Conservation (phyloP, 2,797 vertebrate species). For the Melanogrammus aeglefinus region DNA sequence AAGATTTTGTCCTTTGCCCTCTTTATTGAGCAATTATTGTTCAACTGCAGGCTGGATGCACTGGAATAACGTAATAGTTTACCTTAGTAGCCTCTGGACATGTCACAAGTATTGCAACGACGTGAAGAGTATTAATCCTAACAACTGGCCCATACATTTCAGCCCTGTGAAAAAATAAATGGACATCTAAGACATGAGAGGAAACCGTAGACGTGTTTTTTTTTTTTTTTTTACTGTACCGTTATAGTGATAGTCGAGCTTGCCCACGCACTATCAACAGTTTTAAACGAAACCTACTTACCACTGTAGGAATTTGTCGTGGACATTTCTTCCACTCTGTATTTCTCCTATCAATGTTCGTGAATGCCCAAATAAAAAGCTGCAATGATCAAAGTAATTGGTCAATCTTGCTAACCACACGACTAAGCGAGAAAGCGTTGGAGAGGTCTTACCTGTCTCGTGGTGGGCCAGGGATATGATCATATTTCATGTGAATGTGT, state of each 20-base stretch:
- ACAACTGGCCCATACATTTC: constrained; percentile 78
- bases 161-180: constrained; percentile 64
- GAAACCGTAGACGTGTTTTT: too few species aligned
- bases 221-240: background rate
- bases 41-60: background rate
- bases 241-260: background rate
- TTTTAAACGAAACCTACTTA: constrained; percentile 19
- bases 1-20: background rate
- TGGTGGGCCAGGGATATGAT: constrained; percentile 85
- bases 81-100: constrained; percentile 88
- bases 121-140: constrained; percentile 76
- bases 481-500: constrained; percentile 78
- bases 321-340: background rate
- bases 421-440: background rate
- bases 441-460: constrained; percentile 73
- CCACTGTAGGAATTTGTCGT: constrained; percentile 63
- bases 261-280: too few species aligned
- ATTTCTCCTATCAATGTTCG: background rate
- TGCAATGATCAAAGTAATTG: constrained; percentile 18
- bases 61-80: constrained; percentile 25
- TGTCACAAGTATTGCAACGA: constrained; percentile 58
- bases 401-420: background rate
- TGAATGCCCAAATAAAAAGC: constrained; percentile 64
- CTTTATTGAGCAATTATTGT: background rate
- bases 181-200: background rate